Percentiles rank a stretch among this genome's conserved stretches.
Conservation (phyloP, 2,113 vertebrate species). For the Tyto alba region DNA sequence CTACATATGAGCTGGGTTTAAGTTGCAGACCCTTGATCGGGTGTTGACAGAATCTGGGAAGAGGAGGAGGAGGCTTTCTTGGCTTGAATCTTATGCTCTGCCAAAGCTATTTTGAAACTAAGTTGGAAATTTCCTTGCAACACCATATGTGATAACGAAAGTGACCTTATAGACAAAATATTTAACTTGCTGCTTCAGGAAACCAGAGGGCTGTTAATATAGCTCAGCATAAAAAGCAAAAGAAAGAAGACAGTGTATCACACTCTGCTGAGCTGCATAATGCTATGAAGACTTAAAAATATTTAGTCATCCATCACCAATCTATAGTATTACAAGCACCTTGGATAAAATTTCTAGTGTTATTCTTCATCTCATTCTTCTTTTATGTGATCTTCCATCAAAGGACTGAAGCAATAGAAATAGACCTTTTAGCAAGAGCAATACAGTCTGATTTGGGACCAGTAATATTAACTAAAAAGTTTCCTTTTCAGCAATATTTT, state of each 20-base stretch:
- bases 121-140: conserved; percentile 31
- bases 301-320: background rate
- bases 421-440: background rate
- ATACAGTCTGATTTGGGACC: background rate
- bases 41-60: conserved; percentile 32
- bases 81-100: background rate
- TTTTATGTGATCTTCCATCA: background rate
- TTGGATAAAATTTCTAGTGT: background rate
- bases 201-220: background rate
- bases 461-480: background rate
- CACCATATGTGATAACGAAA: conserved; percentile 22
- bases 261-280: background rate
- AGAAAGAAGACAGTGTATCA: background rate
- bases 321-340: background rate
- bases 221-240: background rate
- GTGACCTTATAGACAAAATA: conserved; percentile 25
- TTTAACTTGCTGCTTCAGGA: background rate
- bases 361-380: background rate
- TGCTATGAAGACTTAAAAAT: background rate
- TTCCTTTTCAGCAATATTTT: background rate
- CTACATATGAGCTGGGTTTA: background rate
- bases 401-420: background rate
- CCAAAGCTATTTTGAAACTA: conserved; percentile 29
- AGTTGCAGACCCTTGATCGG: background rate
- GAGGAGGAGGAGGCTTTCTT: background rate